These are phyloP conservation scores for Leiothrix lutea DNA, from an alignment of 2,113 vertebrate genomes.

Conservation along the genomic window DNA sequence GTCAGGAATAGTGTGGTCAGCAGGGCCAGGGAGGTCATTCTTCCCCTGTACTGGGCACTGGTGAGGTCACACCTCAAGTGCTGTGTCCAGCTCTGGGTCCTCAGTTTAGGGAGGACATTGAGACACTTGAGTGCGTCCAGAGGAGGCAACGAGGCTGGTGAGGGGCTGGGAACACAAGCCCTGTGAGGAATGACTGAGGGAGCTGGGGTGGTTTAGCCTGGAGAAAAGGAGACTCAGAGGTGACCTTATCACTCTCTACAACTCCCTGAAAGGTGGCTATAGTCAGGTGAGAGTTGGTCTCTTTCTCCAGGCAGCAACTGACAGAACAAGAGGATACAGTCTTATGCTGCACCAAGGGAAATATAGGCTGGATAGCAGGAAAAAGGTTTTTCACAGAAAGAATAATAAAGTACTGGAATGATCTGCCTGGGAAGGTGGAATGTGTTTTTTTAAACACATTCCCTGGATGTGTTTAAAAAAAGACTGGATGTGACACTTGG, in stretches of 20 bases:
- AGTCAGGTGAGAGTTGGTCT: neutral
- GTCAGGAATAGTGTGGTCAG: neutral
- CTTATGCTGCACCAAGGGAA: neutral
- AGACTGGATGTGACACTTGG: neutral
- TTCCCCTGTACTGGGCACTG: neutral
- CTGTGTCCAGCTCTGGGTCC: neutral
- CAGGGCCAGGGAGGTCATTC: neutral
- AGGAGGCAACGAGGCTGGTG: neutral
- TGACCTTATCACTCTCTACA: neutral
- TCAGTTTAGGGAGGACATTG: neutral
- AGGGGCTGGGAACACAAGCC: neutral
- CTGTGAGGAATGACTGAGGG: neutral
- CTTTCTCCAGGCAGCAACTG: neutral
- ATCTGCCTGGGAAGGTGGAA: neutral
- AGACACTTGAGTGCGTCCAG: neutral
- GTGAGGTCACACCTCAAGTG: neutral
- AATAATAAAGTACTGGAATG: neutral
- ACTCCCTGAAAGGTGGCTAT: neutral
- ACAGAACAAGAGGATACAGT: neutral
- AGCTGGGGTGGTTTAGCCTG: neutral
- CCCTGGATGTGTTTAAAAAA: neutral
- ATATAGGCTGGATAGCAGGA: neutral
- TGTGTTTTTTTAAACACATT: too few species aligned
- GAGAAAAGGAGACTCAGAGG: neutral
- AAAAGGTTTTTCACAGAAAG: neutral